A percentile compares a stretch with the other conserved stretches of the same genome.
These are phyloP conservation scores for Physella acuta DNA, from an alignment of 1,140 invertebrate genomes.

Conservation along the genomic window DNA sequence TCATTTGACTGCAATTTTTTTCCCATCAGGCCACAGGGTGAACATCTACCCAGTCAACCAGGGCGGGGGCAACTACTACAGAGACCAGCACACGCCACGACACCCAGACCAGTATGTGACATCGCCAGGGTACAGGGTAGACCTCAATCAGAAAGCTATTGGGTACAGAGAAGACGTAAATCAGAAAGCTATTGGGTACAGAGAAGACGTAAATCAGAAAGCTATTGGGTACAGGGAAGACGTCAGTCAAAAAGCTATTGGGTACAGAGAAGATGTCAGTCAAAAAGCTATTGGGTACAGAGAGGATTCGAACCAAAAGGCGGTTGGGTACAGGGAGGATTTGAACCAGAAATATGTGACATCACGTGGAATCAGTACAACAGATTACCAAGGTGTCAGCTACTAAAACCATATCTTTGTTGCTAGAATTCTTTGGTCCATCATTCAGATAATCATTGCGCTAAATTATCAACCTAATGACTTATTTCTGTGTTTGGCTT, in stretches of 20 bases:
- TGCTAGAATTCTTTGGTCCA: no score
- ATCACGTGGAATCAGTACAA: constrained; percentile 10
- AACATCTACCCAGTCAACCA: constrained; percentile 26
- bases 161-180: background rate
- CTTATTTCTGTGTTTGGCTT: no score
- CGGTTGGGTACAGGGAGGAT: background rate
- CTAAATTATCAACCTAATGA: no score
- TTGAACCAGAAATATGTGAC: background rate
- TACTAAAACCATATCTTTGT: no score
- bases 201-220: constrained; percentile 1
- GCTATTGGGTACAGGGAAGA: background rate
- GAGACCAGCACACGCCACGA: background rate
- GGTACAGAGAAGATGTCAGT: background rate
- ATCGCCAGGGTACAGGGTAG: background rate
- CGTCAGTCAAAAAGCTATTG: background rate
- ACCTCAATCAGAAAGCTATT: background rate
- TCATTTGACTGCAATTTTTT: no score
- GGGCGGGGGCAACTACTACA: constrained; percentile 15
- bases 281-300: no score
- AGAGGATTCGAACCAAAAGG: no score
- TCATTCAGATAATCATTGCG: no score
- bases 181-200: background rate
- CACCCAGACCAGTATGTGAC: background rate
- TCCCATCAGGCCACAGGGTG: constrained; percentile 17
- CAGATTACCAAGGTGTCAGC: constrained; percentile 6